These are phyloP conservation scores for Parambassis ranga DNA, from an alignment of 2,797 vertebrate species.

Conservation along the genomic window DNA sequence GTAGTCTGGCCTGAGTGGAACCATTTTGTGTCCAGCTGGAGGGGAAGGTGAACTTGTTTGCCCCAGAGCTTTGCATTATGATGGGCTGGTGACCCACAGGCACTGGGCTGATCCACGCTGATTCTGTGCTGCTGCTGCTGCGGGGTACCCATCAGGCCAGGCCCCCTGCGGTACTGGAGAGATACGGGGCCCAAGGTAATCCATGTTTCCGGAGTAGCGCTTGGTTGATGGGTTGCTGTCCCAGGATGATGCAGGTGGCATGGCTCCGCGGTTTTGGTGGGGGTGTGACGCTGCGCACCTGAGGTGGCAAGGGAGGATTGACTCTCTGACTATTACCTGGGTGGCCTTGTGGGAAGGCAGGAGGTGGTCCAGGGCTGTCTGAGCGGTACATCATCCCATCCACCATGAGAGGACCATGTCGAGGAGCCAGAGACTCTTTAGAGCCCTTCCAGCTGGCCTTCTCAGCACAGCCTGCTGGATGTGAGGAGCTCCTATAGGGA, in stretches of 20 bases:
- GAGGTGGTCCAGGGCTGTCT: conserved; percentile 86
- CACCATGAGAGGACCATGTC: conserved; percentile 85
- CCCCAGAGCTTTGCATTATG: conserved; percentile 92
- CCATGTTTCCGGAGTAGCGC: conserved; percentile 94
- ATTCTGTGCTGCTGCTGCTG: conserved; percentile 82
- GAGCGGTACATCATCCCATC: conserved; percentile 88
- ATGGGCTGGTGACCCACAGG: conserved; percentile 92
- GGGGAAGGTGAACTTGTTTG: conserved; percentile 89
- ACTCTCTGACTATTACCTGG: conserved; percentile 85
- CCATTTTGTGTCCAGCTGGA: conserved; percentile 89
- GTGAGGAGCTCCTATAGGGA: conserved; percentile 73
- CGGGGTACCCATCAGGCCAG: conserved; percentile 90
- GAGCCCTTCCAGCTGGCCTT: conserved; percentile 98
- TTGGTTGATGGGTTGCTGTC: conserved; percentile 90
- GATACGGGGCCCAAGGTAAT: conserved; percentile 89
- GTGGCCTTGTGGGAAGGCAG: conserved; percentile 87
- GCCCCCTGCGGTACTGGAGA: conserved; percentile 91
- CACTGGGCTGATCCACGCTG: conserved; percentile 90
- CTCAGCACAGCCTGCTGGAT: conserved; percentile 90
- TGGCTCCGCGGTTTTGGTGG: conserved; percentile 86
- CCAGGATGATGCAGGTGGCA: conserved; percentile 88
- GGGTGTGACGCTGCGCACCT: conserved; percentile 93
- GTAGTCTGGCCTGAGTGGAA: conserved; percentile 86
- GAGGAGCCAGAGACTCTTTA: conserved; percentile 92
- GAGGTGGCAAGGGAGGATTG: conserved; percentile 90